Evolutionary conservation across 2,888 invertebrate genomes (phyloP).

Genomic region (Sialis lutaria): DNA sequence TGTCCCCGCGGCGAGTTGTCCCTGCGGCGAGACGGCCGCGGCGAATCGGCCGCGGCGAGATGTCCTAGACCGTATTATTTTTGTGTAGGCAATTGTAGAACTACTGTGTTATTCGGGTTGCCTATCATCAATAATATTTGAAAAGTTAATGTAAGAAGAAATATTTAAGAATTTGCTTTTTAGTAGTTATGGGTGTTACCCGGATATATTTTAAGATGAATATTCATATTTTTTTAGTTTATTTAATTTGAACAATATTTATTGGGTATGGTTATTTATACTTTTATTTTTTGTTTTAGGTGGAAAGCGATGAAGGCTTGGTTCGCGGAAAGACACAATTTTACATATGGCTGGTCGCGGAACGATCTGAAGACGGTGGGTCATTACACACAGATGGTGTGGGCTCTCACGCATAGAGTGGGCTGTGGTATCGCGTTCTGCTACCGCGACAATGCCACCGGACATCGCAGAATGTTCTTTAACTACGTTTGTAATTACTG

Average conservation of each 20-base stretch:
- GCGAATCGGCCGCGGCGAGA: no score
- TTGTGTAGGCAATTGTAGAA: no score
- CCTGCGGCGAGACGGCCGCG: no score
- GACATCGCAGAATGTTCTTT: slow-evolving; percentile 38
- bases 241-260: neutral
- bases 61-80: no score
- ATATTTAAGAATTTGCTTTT: no score
- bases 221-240: neutral
- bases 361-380: slow-evolving; percentile 47
- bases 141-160: no score
- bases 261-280: neutral
- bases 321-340: slow-evolving; percentile 58
- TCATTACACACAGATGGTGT: slow-evolving; percentile 71
- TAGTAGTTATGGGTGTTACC: no score
- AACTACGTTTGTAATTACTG: slow-evolving; percentile 76
- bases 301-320: slow-evolving; percentile 63
- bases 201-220: no score
- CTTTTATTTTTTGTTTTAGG: slow-evolving; percentile 33
- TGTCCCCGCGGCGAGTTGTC: no score
- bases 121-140: no score
- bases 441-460: slow-evolving; percentile 26
- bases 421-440: slow-evolving; percentile 63
- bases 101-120: no score
- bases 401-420: slow-evolving; percentile 60
- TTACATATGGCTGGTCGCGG: slow-evolving; percentile 44